phyloP scores from a whole-genome alignment of 2,113 vertebrate genomes.

The Engystomops pustulosus region DNA sequence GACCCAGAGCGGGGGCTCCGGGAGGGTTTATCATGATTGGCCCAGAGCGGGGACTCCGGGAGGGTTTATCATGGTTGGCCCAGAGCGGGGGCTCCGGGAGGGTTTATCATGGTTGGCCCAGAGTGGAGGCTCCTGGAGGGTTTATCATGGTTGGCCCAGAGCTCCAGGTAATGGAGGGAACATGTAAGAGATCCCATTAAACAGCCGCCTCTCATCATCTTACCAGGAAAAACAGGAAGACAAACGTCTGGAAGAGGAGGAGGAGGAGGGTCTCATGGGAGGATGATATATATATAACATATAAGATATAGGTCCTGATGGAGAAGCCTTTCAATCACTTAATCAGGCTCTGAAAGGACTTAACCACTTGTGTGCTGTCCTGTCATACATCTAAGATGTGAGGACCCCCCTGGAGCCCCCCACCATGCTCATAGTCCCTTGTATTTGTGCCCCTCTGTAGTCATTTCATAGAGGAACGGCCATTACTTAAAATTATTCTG shows the following conservation, averaged over 20 bases:
- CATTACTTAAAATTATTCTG: background rate
- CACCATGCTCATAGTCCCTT: no score
- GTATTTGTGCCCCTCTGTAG: no score
- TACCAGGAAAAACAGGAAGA: slow-evolving; percentile 38
- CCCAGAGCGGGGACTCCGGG: no score
- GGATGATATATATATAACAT: slow-evolving; percentile 12
- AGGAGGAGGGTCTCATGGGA: slow-evolving; percentile 29
- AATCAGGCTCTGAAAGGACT: background rate
- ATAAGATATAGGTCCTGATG: slow-evolving; percentile 45
- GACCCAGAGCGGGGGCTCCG: no score
- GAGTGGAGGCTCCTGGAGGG: background rate
- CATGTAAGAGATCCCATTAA: slow-evolving; percentile 26
- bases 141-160: background rate
- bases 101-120: no score
- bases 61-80: no score
- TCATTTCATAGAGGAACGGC: no score
- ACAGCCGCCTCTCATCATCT: background rate
- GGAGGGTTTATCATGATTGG: no score
- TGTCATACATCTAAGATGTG: background rate
- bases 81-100: no score
- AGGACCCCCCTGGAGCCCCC: no score
- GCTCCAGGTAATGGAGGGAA: slow-evolving; percentile 33
- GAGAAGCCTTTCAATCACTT: slow-evolving; percentile 7
- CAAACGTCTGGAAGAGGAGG: slow-evolving; percentile 14
- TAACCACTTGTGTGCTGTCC: slow-evolving; percentile 29